Evolutionary conservation across 2,888 invertebrate genomes (phyloP), one percentile per base, ranked within the genome.

Genomic region (Bugula neritina): DNA sequence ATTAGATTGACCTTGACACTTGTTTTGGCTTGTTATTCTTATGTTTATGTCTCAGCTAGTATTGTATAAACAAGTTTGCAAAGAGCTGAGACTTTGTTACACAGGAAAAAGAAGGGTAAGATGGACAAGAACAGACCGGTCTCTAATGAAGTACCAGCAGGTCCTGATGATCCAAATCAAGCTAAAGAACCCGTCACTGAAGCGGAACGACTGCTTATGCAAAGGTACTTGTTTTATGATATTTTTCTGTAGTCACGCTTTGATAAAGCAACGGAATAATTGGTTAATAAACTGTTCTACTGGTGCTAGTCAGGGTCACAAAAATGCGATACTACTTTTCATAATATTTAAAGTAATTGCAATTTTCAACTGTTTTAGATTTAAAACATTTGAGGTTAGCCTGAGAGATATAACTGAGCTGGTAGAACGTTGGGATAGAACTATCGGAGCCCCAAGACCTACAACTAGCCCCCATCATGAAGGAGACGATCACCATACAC

Each of bases 401-500:
- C 77, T 78, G 71, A 82, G 81, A 73, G 82, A 83, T 27, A 79
- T 84, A 25, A 72, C 72, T 27, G 82, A 82, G n/a, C 75, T 84
- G 71, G 75, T 83, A 21, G 83, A 83, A 29, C 77, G 75, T 74
- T 84, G 84, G 84, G 84, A 84, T 72, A 77, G 84, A n/a, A 78
- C 80, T 0, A 76, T 78, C 0, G 77, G 81, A n/a, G 75, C 75
- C 27, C 72, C 79, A 1, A 78, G 78, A 58, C 77, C 81, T 2
- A 82, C 83, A 10, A 75, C 77, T 1, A 81, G 82, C 31, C 83
- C 83, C 1, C 77, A 76, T 69, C 79, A 79, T 2, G 80, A 80
- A n/a, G 79, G 78, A 69, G 73, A 25, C 2, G 80, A 80, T 71
- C 70, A 70, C 70, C 79, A 77, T 21, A 76, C 76, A 31, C 80